A percentile compares a stretch with the other conserved stretches of the same genome.
Conservation (phyloP, 2,888 invertebrate genomes). For the Dasysyrphus tricinctus region DNA sequence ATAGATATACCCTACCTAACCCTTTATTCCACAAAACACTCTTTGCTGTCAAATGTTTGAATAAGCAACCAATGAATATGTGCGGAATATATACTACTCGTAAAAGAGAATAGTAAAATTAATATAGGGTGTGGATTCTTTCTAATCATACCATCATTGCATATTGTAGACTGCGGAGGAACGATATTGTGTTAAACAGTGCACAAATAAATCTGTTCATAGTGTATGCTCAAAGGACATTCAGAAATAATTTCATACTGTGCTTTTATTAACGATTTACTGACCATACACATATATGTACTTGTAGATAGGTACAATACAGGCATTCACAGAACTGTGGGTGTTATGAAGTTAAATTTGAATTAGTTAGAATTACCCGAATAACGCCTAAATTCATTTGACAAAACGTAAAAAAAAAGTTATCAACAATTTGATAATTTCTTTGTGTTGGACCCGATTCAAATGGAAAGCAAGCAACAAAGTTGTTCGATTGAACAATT, state of each 20-base stretch:
- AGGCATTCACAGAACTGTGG: too few relatives aligned
- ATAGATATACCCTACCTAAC: slow-evolving; percentile 16
- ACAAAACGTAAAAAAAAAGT: too few relatives aligned
- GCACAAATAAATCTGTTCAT: slow-evolving; percentile 53
- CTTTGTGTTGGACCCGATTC: too few relatives aligned
- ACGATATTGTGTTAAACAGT: slow-evolving; percentile 46
- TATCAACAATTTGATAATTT: too few relatives aligned
- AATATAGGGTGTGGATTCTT: background rate
- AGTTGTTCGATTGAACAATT: too few relatives aligned
- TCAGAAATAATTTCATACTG: slow-evolving; percentile 36
- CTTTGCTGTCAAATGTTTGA: slow-evolving; percentile 27
- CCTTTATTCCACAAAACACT: background rate
- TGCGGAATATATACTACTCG: too few relatives aligned
- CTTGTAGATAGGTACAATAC: background rate
- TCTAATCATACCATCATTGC: background rate
- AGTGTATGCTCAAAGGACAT: slow-evolving; percentile 34
- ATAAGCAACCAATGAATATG: slow-evolving; percentile 45
- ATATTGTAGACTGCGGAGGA: background rate
- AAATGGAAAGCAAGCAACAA: too few relatives aligned
- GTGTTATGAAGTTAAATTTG: too few relatives aligned
- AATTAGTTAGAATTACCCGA: too few relatives aligned
- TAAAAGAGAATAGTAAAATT: slow-evolving; percentile 10
- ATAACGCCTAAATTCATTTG: too few relatives aligned
- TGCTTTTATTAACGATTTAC: background rate
- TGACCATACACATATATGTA: background rate